A percentile compares a stretch with the other conserved stretches of the same genome.
Evolutionary conservation across 2,797 vertebrate species (phyloP).

Genomic region (Clamator glandarius): DNA sequence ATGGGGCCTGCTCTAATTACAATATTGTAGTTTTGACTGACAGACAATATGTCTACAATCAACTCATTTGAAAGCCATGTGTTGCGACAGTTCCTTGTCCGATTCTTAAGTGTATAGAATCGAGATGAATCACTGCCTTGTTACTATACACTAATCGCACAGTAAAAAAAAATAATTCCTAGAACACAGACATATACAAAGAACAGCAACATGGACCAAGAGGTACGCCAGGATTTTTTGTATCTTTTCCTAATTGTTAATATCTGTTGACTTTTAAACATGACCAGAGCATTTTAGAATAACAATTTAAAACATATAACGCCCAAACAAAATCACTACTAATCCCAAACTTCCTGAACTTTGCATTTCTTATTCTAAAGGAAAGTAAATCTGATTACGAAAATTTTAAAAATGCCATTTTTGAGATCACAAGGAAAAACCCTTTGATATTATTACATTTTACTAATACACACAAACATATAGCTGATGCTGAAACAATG

Average conservation of each 20-base stretch:
- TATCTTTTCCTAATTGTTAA: neutral
- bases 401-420: neutral
- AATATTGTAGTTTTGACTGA: slow-evolving; percentile 68
- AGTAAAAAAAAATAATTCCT: neutral
- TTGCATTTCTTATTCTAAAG: neutral
- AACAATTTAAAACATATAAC: neutral
- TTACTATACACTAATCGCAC: neutral
- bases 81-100: slow-evolving; percentile 54
- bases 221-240: neutral
- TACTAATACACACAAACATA: neutral
- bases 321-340: neutral
- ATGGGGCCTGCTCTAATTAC: slow-evolving; percentile 54
- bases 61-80: slow-evolving; percentile 61
- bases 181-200: neutral
- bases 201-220: neutral
- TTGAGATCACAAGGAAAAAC: neutral
- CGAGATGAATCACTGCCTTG: neutral
- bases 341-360: neutral
- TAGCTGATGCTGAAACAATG: neutral
- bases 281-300: neutral
- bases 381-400: neutral
- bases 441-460: neutral
- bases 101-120: neutral
- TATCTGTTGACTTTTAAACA: neutral
- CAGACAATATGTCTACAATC: slow-evolving; percentile 69